Evolutionary conservation across 2,113 vertebrate genomes (phyloP).

Genomic region (Himantopus leucocephalus): DNA sequence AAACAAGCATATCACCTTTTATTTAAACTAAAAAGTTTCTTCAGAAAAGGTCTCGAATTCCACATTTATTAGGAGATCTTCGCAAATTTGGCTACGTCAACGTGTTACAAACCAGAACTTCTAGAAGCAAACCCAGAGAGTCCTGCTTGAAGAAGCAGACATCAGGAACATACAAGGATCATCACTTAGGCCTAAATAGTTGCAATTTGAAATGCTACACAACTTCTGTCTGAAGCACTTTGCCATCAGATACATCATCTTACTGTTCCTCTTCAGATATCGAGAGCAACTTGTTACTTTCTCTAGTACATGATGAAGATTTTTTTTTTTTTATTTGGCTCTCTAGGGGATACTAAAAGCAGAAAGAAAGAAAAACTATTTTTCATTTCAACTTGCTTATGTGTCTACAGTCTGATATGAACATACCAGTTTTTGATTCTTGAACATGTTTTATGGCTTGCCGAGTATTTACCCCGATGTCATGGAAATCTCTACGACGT

Average conservation of each 20-base stretch:
- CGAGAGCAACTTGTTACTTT: background rate
- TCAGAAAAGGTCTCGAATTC: background rate
- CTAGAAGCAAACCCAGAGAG: background rate
- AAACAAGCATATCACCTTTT: background rate
- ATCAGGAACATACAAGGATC: background rate
- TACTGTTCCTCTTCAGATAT: background rate
- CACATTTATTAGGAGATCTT: background rate
- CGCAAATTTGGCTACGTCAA: background rate
- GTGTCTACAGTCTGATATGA: background rate
- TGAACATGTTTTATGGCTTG: conserved; percentile 87
- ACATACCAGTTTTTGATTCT: conserved; percentile 86
- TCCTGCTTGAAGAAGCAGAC: background rate
- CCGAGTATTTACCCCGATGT: conserved; percentile 85
- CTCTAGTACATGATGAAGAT: background rate
- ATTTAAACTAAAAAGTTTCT: background rate
- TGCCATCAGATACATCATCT: background rate
- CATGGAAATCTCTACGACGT: conserved; percentile 84
- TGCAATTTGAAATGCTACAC: background rate
- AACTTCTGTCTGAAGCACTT: background rate
- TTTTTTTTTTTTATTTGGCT: background rate
- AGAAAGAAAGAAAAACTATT: background rate
- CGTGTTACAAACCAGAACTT: background rate
- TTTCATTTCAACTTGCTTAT: background rate
- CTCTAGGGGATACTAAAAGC: background rate
- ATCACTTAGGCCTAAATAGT: background rate